Evolutionary conservation across 2,888 invertebrate species (phyloP).

Genomic region (Drepanosiphum platanoidis): DNA sequence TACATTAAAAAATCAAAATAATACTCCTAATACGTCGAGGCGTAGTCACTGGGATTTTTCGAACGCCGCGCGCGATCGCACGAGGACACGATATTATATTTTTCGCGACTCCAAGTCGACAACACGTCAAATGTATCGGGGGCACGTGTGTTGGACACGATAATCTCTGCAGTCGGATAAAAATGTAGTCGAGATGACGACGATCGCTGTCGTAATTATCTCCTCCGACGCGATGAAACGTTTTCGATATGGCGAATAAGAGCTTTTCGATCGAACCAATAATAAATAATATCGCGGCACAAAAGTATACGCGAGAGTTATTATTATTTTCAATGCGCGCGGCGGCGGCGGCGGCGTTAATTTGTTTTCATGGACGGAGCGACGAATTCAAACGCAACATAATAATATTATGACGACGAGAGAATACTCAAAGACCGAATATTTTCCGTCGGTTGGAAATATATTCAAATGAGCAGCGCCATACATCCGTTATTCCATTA

Average conservation of each 20-base stretch:
- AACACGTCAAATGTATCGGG: too few relatives aligned
- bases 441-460: background rate
- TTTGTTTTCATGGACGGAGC: background rate
- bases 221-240: background rate
- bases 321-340: background rate
- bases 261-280: background rate
- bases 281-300: background rate
- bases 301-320: background rate
- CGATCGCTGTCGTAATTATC: background rate
- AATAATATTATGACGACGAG: background rate
- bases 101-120: too few relatives aligned
- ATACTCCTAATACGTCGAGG: too few relatives aligned
- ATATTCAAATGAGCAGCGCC: background rate
- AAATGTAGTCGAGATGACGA: background rate
- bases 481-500: background rate
- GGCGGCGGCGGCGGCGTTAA: background rate
- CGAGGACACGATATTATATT: too few relatives aligned
- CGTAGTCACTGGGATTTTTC: too few relatives aligned
- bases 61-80: too few relatives aligned
- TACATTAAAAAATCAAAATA: too few relatives aligned
- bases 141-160: too few relatives aligned
- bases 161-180: background rate
- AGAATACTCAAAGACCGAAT: background rate
- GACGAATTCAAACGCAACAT: background rate
- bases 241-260: background rate